Base-by-base conservation (phyloP, 2,888 invertebrate species). In the Prosopocoilus inquinatus region DNA sequence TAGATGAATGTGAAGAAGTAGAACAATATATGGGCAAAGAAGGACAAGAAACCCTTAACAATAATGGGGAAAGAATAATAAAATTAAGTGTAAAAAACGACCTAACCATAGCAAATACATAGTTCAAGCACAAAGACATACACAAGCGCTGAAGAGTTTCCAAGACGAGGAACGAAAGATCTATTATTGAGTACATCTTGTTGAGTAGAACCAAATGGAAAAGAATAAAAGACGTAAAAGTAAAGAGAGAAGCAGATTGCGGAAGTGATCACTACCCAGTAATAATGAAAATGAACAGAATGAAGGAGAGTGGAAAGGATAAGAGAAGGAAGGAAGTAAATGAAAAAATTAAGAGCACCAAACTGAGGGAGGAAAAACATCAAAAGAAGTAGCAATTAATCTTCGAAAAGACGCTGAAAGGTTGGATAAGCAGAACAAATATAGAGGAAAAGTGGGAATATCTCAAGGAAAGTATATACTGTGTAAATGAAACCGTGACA, bases 51-150 rank as follows among this genome's bases (percentile, higher is more conserved):
- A 12, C 36, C 13, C 47, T 11, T 2, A 50, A 55, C 20, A 55
- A 55, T 39, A 50, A 45, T 28, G 45, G 55, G 39, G 47, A 48
- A 53, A 53, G 54, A 49, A 35, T 50, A 54, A 38, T 53, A 39
- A 41, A 53, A 47, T 1, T 53, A 16, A 47, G 53, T 20, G 33
- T 9, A 4, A 33, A 47, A 39, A 46, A 47, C n/a, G 32, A 47
- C 9, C 11, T 53, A 41, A 11, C 41, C 2, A 39, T 47, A 38
- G 36, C 36, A 39, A 36, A 36, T 5, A 5, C 2, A 36, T 7
- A 36, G 11, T 36, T 36, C 36, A 36, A 36, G 8, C 2, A 20
- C 20, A 20, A 20, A 20, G 20, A 20, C 20, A 20, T 20, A 20
- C n/a, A 20, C 20, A 20, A 20, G 20, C 4, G 4, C 20, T 3